These are phyloP conservation scores for Ericerus pela DNA, from an alignment of 1,140 invertebrate species.

Conservation along the genomic window DNA sequence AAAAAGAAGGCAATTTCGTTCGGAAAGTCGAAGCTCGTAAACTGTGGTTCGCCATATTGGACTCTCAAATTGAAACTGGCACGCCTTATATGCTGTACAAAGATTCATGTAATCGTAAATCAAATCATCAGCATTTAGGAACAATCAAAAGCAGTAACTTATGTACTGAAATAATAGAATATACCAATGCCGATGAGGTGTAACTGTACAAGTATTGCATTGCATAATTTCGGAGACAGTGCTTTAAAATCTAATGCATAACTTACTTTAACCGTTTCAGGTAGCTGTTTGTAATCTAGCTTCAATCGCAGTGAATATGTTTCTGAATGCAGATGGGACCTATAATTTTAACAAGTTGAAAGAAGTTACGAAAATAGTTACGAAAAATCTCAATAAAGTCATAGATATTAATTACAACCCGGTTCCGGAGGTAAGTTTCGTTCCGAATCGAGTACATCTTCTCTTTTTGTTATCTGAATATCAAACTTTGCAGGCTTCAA, in stretches of 20 bases:
- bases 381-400: slow-evolving; percentile 90
- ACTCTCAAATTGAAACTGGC: slow-evolving; percentile 95
- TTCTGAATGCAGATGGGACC: slow-evolving; percentile 57
- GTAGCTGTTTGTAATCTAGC: slow-evolving; percentile 96
- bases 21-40: slow-evolving; percentile 69
- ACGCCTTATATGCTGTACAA: slow-evolving; percentile 98
- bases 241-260: not conserved
- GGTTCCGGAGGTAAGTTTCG: slow-evolving; percentile 55
- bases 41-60: slow-evolving; percentile 88
- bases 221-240: not conserved
- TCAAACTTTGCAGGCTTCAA: slow-evolving; percentile 36
- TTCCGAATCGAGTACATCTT: not conserved
- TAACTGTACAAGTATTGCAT: not conserved
- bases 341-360: slow-evolving; percentile 86
- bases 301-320: slow-evolving; percentile 95
- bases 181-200: slow-evolving; percentile 75
- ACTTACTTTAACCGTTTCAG: slow-evolving; percentile 29
- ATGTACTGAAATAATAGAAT: slow-evolving; percentile 96
- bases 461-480: not conserved
- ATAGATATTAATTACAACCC: slow-evolving; percentile 98
- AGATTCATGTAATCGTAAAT: slow-evolving; percentile 93
- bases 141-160: slow-evolving; percentile 98
- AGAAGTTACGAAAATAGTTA: slow-evolving; percentile 74
- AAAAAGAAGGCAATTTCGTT: slow-evolving; percentile 59
- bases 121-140: slow-evolving; percentile 96